A percentile compares a stretch with the other conserved stretches of the same genome.
Conservation (phyloP, 2,888 invertebrate genomes). For the Cataglyphis livida region DNA sequence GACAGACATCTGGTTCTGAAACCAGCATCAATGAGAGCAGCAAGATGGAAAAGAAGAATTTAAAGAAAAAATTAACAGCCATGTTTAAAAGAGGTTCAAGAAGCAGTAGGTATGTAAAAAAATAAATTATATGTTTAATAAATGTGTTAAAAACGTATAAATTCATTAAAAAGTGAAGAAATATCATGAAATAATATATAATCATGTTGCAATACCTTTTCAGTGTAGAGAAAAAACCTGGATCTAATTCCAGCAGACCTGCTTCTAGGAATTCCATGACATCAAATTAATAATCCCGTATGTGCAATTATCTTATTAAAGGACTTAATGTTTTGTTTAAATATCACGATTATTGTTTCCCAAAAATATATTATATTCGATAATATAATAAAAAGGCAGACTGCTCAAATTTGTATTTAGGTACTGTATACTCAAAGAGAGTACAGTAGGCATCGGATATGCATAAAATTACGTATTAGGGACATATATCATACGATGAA, state of each 20-base stretch:
- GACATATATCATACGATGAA: neutral
- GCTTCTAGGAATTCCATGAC: conserved; percentile 82
- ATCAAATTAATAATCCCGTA: conserved; percentile 72
- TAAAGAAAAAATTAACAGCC: conserved; percentile 92
- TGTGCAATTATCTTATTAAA: neutral
- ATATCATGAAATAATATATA: no score
- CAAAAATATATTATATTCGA: conserved; percentile 40
- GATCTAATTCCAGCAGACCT: conserved; percentile 80
- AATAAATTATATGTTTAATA: conserved; percentile 16
- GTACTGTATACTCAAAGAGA: conserved; percentile 17
- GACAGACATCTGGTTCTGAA: conserved; percentile 83
- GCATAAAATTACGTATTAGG: neutral
- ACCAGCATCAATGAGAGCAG: conserved; percentile 80
- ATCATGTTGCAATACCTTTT: conserved; percentile 26
- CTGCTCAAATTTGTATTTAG: conserved; percentile 60
- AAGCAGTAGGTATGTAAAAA: conserved; percentile 74
- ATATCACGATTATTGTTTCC: conserved; percentile 30
- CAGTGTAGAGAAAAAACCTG: conserved; percentile 80
- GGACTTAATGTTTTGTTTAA: neutral
- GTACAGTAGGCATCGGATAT: neutral
- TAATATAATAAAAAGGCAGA: conserved; percentile 44
- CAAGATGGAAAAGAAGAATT: conserved; percentile 88
- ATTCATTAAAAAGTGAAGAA: neutral
- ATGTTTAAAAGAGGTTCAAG: conserved; percentile 91
- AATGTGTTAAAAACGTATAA: neutral